phyloP scores from a whole-genome alignment of 2,113 vertebrate genomes.

The Eurypyga helias region DNA sequence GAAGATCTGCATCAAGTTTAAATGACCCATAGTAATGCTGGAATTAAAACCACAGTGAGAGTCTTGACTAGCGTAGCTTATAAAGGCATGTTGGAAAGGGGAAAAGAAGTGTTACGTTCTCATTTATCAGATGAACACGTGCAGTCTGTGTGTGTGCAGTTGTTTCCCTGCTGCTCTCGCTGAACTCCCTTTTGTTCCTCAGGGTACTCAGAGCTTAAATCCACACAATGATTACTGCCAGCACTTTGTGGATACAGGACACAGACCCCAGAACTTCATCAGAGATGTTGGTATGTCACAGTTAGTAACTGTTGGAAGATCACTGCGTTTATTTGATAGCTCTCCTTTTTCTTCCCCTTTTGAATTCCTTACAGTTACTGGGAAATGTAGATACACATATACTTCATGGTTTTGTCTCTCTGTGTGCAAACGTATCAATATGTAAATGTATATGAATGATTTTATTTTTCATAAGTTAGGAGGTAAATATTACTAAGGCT shows the following conservation, averaged over 20 bases:
- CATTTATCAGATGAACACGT: background rate
- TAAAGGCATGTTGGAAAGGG: background rate
- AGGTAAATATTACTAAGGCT: background rate
- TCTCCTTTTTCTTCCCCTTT: background rate
- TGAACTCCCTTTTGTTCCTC: conserved; percentile 11
- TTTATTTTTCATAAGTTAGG: background rate
- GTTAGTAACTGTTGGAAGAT: background rate
- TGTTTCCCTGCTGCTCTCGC: background rate
- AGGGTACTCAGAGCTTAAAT: conserved; percentile 98
- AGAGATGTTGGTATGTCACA: conserved; percentile 91
- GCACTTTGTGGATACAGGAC: conserved; percentile 98
- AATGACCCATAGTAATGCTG: background rate
- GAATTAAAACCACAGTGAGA: background rate
- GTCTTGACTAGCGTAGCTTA: background rate
- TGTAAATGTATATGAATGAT: background rate
- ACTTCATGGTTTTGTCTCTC: background rate
- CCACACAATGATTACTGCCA: conserved; percentile 99
- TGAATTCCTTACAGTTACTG: background rate
- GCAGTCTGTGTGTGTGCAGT: background rate
- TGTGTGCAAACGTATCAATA: background rate
- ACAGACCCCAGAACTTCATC: conserved; percentile 98
- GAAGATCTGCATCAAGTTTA: background rate
- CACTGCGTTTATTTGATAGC: background rate
- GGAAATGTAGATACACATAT: background rate
- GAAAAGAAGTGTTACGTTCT: background rate